Base-by-base conservation (phyloP, 2,888 invertebrate species). In the Limnephilus auricula region DNA sequence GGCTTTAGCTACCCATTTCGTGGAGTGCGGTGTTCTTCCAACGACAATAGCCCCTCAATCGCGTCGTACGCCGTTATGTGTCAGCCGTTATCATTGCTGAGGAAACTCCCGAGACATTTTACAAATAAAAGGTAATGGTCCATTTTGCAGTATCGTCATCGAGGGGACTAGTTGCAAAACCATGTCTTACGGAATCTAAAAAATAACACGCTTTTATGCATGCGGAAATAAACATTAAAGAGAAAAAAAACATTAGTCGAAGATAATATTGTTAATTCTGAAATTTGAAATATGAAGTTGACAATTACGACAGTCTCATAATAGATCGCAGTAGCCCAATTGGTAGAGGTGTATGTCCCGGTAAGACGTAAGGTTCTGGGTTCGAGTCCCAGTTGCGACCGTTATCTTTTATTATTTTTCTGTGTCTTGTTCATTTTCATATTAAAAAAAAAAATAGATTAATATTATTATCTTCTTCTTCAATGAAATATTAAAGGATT, bases 61-160 rank as follows among this genome's bases (percentile, higher is more conserved):
- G 85, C 85, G 85, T 85, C 85, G 40, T 85, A 85, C n/a, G 40
- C 13, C 85, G 37, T 85, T 85, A 85, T 85, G 85, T 85, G 85
- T 85, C 85, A 65, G 85, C 85, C 85, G 40, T 65, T 65, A 65
- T 50, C 50, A 50, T 84, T 85, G 85, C 37, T 30, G 40, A 85
- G 85, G 40, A 85, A 85, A 85, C 45, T 85, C 40, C 30, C 85
- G 37, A 85, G 85, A 85, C 85, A 40, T 40, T 85, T 85, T 40
- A n/a, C 85, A 40, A 85, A 40, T 85, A 85, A 85, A 85, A 85
- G 85, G 85, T 85, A 85, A 85, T 40, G 85, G 40, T 85, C 85
- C 85, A 85, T 85, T 85, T 85, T 85, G 85, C 85, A 85, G 45
- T 40, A 40, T 85, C 85, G 45, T 45, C 25, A 40, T 82, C 34